Conservation (phyloP, 2,888 invertebrate genomes). For the Blomia tropicalis region DNA sequence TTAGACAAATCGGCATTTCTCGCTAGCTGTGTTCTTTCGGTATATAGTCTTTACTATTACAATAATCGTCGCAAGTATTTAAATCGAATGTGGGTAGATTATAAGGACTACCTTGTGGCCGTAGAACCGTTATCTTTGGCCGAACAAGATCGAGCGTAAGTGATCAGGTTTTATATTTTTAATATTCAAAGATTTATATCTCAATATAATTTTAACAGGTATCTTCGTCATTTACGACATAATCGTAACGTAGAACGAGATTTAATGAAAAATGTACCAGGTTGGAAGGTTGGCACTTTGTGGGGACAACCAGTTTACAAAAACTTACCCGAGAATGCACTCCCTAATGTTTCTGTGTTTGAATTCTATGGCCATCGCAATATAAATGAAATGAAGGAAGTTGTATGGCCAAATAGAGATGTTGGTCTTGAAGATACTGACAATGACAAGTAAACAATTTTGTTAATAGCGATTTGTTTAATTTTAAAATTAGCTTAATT, state of each 20-base stretch:
- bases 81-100: slow-evolving; percentile 46
- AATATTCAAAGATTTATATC: slow-evolving; percentile 24
- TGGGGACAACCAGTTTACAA: slow-evolving; percentile 67
- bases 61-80: slow-evolving; percentile 10
- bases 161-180: slow-evolving; percentile 20
- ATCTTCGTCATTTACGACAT: slow-evolving; percentile 55
- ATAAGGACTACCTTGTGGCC: slow-evolving; percentile 58
- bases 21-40: not conserved
- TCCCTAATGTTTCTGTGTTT: slow-evolving; percentile 47
- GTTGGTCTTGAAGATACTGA: slow-evolving; percentile 3
- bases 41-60: slow-evolving; percentile 6
- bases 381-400: not conserved
- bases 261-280: slow-evolving; percentile 73
- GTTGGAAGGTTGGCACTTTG: slow-evolving; percentile 78
- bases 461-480: too few relatives aligned
- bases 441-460: not conserved
- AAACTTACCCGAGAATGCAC: slow-evolving; percentile 47
- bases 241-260: slow-evolving; percentile 69
- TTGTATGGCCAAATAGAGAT: not conserved
- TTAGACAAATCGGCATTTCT: slow-evolving; percentile 18
- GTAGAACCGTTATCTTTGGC: slow-evolving; percentile 59
- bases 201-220: slow-evolving; percentile 39
- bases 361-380: slow-evolving; percentile 54
- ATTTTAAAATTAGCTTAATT: not conserved
- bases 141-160: slow-evolving; percentile 64